Evolutionary conservation across 1,140 invertebrate genomes (phyloP).

Genomic region (Copidosoma floridanum): DNA sequence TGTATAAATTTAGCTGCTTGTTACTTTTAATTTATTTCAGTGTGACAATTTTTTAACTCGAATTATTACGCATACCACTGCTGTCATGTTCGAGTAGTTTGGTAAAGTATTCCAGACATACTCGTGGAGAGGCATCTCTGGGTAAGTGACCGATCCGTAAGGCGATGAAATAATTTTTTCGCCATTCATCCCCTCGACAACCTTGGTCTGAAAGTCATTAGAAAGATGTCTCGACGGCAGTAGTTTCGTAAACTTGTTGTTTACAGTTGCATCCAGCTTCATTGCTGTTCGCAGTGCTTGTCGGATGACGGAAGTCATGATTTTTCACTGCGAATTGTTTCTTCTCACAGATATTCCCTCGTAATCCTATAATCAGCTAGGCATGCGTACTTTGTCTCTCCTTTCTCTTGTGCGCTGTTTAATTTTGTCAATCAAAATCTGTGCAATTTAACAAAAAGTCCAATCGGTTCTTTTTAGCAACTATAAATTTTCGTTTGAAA

Average conservation of each 20-base stretch:
- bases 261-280: not conserved
- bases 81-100: constrained; percentile 61
- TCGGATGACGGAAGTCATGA: not conserved
- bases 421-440: no score
- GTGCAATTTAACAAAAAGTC: no score
- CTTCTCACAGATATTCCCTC: no score
- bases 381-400: no score
- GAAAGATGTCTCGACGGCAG: constrained; percentile 28
- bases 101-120: constrained; percentile 65
- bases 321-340: constrained; percentile 4
- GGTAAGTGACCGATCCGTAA: constrained; percentile 54
- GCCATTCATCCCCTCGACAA: constrained; percentile 40
- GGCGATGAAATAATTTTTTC: constrained; percentile 49
- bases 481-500: no score
- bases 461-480: no score
- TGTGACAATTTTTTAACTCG: no score
- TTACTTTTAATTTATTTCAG: no score
- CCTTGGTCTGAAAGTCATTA: constrained; percentile 23
- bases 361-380: no score
- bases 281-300: not conserved
- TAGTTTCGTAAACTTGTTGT: not conserved
- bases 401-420: no score
- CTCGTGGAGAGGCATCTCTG: constrained; percentile 61
- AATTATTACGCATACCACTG: constrained; percentile 62
- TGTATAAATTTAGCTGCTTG: no score